Evolutionary conservation across 2,797 vertebrate genomes (phyloP).

Genomic region (Dryobates pubescens): DNA sequence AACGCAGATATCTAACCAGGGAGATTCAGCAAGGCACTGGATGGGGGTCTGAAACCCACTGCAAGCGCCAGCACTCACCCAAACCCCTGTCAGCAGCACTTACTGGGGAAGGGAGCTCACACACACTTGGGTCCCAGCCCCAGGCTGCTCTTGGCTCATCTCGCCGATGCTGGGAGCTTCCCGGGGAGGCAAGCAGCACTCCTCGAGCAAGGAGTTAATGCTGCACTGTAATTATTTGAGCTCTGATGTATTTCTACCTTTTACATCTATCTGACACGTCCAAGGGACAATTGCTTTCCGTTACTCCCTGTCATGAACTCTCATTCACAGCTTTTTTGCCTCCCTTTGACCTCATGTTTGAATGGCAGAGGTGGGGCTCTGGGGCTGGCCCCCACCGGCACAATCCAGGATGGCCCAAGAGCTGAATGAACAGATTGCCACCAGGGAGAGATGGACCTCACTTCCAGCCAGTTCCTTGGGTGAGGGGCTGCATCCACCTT

Average conservation of each 20-base stretch:
- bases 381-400: not conserved
- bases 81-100: not conserved
- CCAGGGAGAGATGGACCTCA: not conserved
- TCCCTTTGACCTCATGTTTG: slow-evolving; percentile 9
- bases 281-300: slow-evolving; percentile 35
- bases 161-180: not conserved
- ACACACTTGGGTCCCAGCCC: not conserved
- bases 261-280: slow-evolving; percentile 45
- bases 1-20: not conserved
- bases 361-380: not conserved
- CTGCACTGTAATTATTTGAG: not conserved
- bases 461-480: not conserved
- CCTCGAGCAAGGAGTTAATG: not conserved
- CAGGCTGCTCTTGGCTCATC: not conserved
- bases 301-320: not conserved
- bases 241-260: slow-evolving; percentile 50
- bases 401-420: not conserved
- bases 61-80: not conserved
- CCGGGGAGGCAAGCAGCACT: not conserved
- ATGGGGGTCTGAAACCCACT: not conserved
- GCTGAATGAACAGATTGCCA: not conserved
- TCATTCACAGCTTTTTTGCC: not conserved
- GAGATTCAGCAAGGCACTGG: not conserved
- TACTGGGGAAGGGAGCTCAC: not conserved
- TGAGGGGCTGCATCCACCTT: not conserved